Percentiles rank a stretch among this genome's conserved stretches.
phyloP scores from a whole-genome alignment of 2,888 invertebrate genomes.

The Himalopsyche tibetana region DNA sequence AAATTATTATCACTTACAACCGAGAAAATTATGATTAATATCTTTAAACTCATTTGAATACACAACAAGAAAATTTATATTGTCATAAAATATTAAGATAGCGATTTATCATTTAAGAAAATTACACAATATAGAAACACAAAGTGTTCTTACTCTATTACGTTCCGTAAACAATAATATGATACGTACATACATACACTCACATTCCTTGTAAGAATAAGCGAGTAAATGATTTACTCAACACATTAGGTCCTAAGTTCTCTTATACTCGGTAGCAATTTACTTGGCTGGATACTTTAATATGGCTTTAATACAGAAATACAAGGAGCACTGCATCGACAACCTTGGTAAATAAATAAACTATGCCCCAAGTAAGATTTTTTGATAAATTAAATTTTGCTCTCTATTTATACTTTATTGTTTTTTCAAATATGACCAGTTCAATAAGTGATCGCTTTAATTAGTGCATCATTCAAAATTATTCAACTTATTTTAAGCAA shows the following conservation, averaged over 20 bases:
- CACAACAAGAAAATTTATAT: conserved; percentile 33
- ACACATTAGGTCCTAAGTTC: conserved; percentile 64
- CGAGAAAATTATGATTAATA: conserved; percentile 35
- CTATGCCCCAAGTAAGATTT: too few relatives aligned
- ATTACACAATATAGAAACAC: conserved; percentile 57
- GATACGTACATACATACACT: conserved; percentile 45
- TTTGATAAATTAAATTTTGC: too few relatives aligned
- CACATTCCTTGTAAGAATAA: conserved; percentile 64
- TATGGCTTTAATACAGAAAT: conserved; percentile 56
- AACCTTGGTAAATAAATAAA: not conserved
- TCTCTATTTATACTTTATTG: too few relatives aligned
- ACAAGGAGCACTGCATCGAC: conserved; percentile 53
- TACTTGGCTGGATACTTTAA: conserved; percentile 58
- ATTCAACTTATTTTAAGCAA: too few relatives aligned
- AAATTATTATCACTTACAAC: conserved; percentile 33
- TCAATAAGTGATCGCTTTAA: too few relatives aligned
- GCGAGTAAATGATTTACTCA: conserved; percentile 66
- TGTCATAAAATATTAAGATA: conserved; percentile 36
- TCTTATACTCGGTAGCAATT: conserved; percentile 62
- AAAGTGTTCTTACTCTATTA: conserved; percentile 57
- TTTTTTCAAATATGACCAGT: too few relatives aligned
- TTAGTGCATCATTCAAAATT: too few relatives aligned
- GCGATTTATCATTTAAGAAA: conserved; percentile 51
- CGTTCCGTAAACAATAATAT: conserved; percentile 51
- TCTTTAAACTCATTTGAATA: conserved; percentile 31